These are phyloP conservation scores for Ethmia dodecea DNA, from an alignment of 2,888 invertebrate genomes.

Conservation along the genomic window DNA sequence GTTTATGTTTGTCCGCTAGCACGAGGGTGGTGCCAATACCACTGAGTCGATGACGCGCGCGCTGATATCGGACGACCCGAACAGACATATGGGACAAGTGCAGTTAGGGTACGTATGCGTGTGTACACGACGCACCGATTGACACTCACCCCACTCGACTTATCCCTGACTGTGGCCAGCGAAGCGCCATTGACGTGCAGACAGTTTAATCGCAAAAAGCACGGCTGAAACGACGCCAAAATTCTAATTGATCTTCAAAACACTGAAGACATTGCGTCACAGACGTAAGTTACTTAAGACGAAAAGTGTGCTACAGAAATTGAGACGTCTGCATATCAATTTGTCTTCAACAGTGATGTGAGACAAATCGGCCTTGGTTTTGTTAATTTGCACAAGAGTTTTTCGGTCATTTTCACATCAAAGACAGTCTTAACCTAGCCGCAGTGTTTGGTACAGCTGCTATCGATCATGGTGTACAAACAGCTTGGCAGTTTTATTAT, in stretches of 20 bases:
- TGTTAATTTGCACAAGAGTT: no score
- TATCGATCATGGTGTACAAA: constrained; percentile 57
- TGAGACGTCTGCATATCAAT: no score
- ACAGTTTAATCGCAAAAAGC: background rate
- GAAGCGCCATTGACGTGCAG: constrained; percentile 22
- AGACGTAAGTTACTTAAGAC: no score
- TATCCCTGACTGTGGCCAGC: constrained; percentile 12
- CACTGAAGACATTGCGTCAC: no score
- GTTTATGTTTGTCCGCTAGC: constrained; percentile 85
- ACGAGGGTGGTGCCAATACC: constrained; percentile 94
- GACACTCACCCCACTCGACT: constrained; percentile 34
- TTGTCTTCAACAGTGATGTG: no score
- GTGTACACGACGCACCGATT: constrained; percentile 60
- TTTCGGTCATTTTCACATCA: no score
- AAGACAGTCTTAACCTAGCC: no score
- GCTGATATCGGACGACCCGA: constrained; percentile 95
- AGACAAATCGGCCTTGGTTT: no score
- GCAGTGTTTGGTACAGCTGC: constrained; percentile 34
- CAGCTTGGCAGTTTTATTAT: constrained; percentile 56
- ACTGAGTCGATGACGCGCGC: constrained; percentile 97
- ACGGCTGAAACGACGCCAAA: no score
- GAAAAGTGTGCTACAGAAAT: no score
- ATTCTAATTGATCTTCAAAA: no score
- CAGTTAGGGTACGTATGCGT: constrained; percentile 94
- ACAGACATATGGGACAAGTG: constrained; percentile 93